phyloP scores from a whole-genome alignment of 1,140 invertebrate genomes.

The Drosophila setifemur region DNA sequence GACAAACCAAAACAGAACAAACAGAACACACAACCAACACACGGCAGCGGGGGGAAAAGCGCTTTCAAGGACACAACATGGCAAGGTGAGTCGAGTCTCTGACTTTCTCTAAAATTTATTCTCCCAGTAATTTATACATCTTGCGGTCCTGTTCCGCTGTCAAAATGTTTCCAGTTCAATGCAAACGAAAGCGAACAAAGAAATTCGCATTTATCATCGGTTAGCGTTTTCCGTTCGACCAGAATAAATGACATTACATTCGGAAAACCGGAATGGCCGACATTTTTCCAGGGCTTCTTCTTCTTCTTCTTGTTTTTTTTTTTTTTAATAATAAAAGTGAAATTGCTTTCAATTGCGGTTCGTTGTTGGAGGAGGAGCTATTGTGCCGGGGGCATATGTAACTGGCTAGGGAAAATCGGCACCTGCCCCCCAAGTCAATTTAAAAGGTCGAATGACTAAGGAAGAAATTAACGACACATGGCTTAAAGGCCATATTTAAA shows the following conservation, averaged over 20 bases:
- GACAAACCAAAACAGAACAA: background rate
- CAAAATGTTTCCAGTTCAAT: constrained; percentile 59
- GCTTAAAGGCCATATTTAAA: background rate
- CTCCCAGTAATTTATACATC: constrained; percentile 32
- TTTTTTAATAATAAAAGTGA: constrained; percentile 33
- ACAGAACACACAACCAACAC: constrained; percentile 13
- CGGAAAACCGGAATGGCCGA: background rate
- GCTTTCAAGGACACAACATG: constrained; percentile 50
- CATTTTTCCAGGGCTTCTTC: constrained; percentile 7
- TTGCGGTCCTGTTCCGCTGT: constrained; percentile 9
- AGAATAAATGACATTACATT: constrained; percentile 7
- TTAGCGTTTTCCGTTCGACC: constrained; percentile 1
- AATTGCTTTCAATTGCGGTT: constrained; percentile 33
- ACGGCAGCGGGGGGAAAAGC: constrained; percentile 22
- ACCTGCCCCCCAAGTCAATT: background rate
- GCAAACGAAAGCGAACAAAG: constrained; percentile 37
- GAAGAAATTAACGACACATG: background rate
- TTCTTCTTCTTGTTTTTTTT: constrained; percentile 4
- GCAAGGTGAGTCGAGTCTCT: constrained; percentile 51
- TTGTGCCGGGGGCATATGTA: constrained; percentile 1
- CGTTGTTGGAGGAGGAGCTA: too few relatives aligned
- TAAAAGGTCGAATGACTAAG: background rate
- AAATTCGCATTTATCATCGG: constrained; percentile 63
- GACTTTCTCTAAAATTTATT: constrained; percentile 17
- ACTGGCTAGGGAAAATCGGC: constrained; percentile 7